Evolutionary conservation across 2,797 vertebrate genomes (phyloP).

Genomic region (Miichthys miiuy): DNA sequence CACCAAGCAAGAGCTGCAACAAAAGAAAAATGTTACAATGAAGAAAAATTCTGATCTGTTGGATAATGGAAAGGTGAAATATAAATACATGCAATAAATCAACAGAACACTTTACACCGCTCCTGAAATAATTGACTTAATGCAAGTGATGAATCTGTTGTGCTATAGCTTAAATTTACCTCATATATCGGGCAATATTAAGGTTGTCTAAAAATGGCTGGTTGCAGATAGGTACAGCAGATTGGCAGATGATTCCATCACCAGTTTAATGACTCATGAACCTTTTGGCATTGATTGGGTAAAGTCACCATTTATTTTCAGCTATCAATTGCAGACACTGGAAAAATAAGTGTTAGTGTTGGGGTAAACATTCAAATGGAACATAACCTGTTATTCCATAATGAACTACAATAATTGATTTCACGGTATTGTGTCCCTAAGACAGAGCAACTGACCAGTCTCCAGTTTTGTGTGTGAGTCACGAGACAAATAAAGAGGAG

Average conservation of each 20-base stretch:
- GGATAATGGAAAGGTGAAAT: background rate
- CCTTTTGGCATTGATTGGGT: conserved; percentile 9
- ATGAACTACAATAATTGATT: conserved; percentile 8
- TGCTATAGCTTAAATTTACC: background rate
- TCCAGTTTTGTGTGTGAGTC: background rate
- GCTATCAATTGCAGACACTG: background rate
- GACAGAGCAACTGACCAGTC: background rate
- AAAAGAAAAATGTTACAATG: background rate
- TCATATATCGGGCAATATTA: background rate
- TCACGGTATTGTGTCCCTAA: conserved; percentile 3
- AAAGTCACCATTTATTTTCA: conserved; percentile 21
- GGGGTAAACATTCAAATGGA: conserved; percentile 15
- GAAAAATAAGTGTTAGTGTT: background rate
- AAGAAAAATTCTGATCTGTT: background rate
- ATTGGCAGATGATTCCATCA: conserved; percentile 18
- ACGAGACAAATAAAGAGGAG: background rate
- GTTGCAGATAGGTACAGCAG: background rate
- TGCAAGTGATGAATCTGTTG: background rate
- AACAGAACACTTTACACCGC: background rate
- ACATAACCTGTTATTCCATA: background rate
- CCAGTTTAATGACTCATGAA: conserved; percentile 35
- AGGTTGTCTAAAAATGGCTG: conserved; percentile 1
- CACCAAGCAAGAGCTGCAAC: conserved; percentile 2
- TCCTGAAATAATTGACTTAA: background rate
- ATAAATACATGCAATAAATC: background rate